Conservation (phyloP, 2,797 vertebrate genomes). For the Serranus cabrilla region DNA sequence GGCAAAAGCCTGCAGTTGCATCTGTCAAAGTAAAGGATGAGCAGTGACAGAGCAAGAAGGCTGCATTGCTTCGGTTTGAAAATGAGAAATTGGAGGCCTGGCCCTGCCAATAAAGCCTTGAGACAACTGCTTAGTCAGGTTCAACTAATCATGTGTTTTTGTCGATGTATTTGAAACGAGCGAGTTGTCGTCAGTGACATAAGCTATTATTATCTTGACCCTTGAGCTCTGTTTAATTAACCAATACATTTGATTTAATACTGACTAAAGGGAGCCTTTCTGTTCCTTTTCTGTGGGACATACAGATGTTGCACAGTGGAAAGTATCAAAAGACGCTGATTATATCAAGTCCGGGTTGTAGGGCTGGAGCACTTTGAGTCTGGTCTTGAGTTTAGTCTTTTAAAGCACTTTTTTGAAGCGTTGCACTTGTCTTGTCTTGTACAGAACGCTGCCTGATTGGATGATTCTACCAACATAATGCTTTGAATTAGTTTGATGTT, state of each 20-base stretch:
- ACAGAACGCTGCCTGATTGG: no score
- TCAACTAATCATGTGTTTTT: slow-evolving; percentile 91
- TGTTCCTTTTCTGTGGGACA: slow-evolving; percentile 1
- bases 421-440: no score
- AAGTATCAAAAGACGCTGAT: slow-evolving; percentile 44
- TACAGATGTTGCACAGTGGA: slow-evolving; percentile 46
- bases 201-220: slow-evolving; percentile 90
- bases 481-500: no score
- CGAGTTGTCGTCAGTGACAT: slow-evolving; percentile 87
- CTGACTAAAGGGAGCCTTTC: slow-evolving; percentile 59
- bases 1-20: slow-evolving; percentile 19
- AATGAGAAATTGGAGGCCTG: slow-evolving; percentile 62
- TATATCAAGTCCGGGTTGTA: slow-evolving; percentile 33
- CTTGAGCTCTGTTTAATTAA: slow-evolving; percentile 86
- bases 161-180: slow-evolving; percentile 89
- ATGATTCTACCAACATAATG: no score
- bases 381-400: no score
- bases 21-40: slow-evolving; percentile 60
- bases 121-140: slow-evolving; percentile 89
- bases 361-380: no score
- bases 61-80: slow-evolving; percentile 50
- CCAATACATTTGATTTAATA: slow-evolving; percentile 83
- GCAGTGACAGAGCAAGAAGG: slow-evolving; percentile 35
- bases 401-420: no score
- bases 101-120: slow-evolving; percentile 86